Base-by-base conservation (phyloP, 2,797 vertebrate genomes). In the Momotus momota region DNA sequence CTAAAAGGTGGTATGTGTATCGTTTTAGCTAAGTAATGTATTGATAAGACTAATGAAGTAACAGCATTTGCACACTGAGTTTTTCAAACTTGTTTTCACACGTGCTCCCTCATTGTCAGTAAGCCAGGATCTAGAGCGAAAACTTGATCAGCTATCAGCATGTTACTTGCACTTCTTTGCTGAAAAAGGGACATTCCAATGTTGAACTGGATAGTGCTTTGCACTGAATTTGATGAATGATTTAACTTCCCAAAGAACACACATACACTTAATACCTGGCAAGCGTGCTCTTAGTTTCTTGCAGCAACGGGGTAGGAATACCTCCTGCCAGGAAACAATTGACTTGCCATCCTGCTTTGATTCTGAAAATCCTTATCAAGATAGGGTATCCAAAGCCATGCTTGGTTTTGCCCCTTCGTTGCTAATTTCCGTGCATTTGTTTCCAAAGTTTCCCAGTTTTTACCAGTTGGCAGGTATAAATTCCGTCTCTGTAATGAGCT, bases 371-470 rank as follows among this genome's bases (percentile, higher is more conserved):
- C 73, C 80, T 86, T 81, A 80, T 90, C 89, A 90, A 92, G 86
- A 74, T 21, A 82, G 58, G 18, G 62, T 65, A 86, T 72, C 70
- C 82, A 93, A 85, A 93, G 87, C 58, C 60, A 66, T 65, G 55
- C 57, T 89, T 94, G 66, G 21, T 74, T 94, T 90, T 69, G 25
- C 78, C 61, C 20, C 35, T 85, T 40, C 4, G 2, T 81, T 90
- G 85, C 64, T 90, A 69, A 91, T 96, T 94, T 94, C 95, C 90
- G 66, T 25, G 85, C 66, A 86, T 93, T 93, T 90, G 89, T 83
- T 97, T 81, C 77, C 69, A 91, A 90, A 94, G 82, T 62, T 90
- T 94, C 91, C 82, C 95, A 94, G 94, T 91, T 94, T 95, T 93
- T 92, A 95, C 67, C 94, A 97, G 86, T 86, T 95, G 94, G 79